Conservation (phyloP, 2,888 invertebrate species). For the Anticlea derivata region DNA sequence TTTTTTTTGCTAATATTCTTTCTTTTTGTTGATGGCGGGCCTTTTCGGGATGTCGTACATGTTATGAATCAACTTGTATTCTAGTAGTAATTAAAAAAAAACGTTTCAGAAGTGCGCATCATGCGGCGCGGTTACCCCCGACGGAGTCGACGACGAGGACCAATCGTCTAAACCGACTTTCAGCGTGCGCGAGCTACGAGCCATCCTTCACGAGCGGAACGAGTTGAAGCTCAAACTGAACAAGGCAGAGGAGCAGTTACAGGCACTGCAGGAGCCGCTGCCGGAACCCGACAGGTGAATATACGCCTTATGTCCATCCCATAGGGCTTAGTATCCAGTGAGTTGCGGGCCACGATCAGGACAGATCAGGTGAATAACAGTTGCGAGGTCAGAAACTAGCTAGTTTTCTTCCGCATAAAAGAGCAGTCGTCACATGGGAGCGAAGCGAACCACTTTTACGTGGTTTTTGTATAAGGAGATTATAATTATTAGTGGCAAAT, state of each 20-base stretch:
- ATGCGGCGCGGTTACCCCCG: slow-evolving; percentile 66
- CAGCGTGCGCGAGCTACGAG: slow-evolving; percentile 90
- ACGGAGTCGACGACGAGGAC: slow-evolving; percentile 65
- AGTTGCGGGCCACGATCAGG: slow-evolving; percentile 29
- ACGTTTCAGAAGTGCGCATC: slow-evolving; percentile 65
- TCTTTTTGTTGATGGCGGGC: too few species aligned
- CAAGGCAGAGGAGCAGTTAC: slow-evolving; percentile 96
- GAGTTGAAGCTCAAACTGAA: slow-evolving; percentile 96
- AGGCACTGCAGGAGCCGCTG: slow-evolving; percentile 84
- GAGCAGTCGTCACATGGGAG: too few species aligned
- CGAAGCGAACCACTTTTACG: too few species aligned
- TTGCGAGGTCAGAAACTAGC: too few species aligned
- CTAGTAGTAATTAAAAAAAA: too few species aligned
- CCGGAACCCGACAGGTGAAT: slow-evolving; percentile 60
- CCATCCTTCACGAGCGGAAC: slow-evolving; percentile 95
- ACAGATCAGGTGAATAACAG: slow-evolving; percentile 67
- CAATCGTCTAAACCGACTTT: slow-evolving; percentile 68
- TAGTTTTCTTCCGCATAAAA: too few species aligned
- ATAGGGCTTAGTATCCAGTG: background rate
- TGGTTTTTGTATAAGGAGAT: too few species aligned
- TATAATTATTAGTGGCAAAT: too few species aligned
- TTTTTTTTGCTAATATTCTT: too few species aligned
- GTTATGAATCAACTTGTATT: background rate
- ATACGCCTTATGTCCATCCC: background rate
- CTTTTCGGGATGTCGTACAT: too few species aligned